phyloP scores from a whole-genome alignment of 2,113 vertebrate genomes.

The Gallinago paraguaiae region DNA sequence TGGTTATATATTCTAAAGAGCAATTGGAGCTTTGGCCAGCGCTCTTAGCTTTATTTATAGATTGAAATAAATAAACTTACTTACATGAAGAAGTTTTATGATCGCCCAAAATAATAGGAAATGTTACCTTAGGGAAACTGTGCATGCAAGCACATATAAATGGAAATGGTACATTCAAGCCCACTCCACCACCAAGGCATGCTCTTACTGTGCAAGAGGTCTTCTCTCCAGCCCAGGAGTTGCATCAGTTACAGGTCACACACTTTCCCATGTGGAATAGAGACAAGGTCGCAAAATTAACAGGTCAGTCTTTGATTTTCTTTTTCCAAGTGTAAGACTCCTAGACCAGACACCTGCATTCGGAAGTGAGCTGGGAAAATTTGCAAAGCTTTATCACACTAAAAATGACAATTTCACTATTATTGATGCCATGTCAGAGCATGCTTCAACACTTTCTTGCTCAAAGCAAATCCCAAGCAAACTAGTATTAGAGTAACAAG shows the following conservation, averaged over 20 bases:
- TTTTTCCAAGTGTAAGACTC: background rate
- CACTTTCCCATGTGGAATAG: background rate
- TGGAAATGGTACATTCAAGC: background rate
- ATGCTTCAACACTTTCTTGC: background rate
- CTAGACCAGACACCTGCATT: background rate
- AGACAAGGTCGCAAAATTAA: background rate
- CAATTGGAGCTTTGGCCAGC: background rate
- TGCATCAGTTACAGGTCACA: background rate
- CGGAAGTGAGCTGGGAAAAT: background rate
- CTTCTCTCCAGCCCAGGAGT: background rate
- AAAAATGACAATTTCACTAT: background rate
- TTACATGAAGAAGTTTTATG: conserved; percentile 31
- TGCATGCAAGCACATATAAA: conserved; percentile 17
- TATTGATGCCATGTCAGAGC: background rate
- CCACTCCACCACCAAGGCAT: background rate
- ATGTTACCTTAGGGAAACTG: conserved; percentile 50
- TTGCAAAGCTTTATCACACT: background rate
- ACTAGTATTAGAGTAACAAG: background rate
- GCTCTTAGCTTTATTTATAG: conserved; percentile 31
- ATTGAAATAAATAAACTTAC: conserved; percentile 38
- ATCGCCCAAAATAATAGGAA: conserved; percentile 43
- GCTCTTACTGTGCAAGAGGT: background rate
- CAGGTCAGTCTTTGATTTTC: background rate
- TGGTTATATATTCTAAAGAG: conserved; percentile 20
- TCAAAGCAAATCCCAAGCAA: background rate